These are phyloP conservation scores for Nephrotoma guestfalica DNA, from an alignment of 2,888 invertebrate genomes.

Conservation along the genomic window DNA sequence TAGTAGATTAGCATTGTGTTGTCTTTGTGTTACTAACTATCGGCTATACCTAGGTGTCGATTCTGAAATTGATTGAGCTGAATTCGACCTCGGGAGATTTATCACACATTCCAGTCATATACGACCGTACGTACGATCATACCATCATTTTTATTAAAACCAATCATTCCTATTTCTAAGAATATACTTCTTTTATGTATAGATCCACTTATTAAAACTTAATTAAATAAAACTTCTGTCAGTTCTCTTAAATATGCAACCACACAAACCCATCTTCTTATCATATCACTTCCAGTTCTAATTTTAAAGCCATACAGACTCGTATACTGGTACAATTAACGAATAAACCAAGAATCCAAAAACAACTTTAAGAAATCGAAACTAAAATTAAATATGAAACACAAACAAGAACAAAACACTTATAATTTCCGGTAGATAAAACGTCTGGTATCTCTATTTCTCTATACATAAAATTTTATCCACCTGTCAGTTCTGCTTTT, in stretches of 20 bases:
- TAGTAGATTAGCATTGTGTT: too few species aligned
- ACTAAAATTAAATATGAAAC: not conserved
- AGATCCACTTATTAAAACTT: not conserved
- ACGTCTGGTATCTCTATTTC: not conserved
- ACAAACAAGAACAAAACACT: not conserved
- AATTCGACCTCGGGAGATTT: too few species aligned
- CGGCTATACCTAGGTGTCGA: too few species aligned
- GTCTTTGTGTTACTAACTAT: too few species aligned
- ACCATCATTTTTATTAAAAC: not conserved
- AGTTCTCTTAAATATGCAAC: not conserved
- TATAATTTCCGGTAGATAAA: not conserved
- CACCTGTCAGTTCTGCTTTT: not conserved
- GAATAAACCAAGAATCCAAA: not conserved
- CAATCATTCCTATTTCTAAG: not conserved
- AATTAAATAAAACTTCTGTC: not conserved
- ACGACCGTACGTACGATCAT: too few species aligned
- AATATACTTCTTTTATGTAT: not conserved
- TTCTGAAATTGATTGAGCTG: too few species aligned
- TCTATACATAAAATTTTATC: not conserved
- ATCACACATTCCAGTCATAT: too few species aligned
- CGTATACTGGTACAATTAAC: not conserved
- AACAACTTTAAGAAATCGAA: not conserved
- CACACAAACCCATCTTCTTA: not conserved
- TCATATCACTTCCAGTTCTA: not conserved
- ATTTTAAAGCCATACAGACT: not conserved